phyloP scores from a whole-genome alignment of 2,888 invertebrate genomes.

The Diloba caeruleocephala region DNA sequence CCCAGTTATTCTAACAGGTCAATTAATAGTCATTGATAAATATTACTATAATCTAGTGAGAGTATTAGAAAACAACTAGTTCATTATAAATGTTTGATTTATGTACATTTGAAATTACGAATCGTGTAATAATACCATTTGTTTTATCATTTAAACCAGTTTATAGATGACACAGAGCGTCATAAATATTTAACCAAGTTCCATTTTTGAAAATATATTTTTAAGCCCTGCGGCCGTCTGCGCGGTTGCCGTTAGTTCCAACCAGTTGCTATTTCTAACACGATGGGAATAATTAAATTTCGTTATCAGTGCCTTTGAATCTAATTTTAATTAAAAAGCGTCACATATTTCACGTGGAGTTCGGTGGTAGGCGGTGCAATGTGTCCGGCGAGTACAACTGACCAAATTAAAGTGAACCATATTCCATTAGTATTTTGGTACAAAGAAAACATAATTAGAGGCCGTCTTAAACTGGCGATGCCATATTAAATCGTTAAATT shows the following conservation, averaged over 20 bases:
- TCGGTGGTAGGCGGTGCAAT: constrained; percentile 85
- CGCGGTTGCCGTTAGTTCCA: constrained; percentile 66
- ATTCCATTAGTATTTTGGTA: constrained; percentile 56
- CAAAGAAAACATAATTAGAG: constrained; percentile 60
- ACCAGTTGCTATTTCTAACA: constrained; percentile 72
- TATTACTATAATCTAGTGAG: constrained; percentile 10
- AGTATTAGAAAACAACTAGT: constrained; percentile 15
- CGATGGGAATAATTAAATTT: constrained; percentile 81
- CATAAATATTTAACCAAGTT: constrained; percentile 52
- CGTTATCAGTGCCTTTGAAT: constrained; percentile 82
- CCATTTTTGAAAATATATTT: constrained; percentile 48
- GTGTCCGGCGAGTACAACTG: constrained; percentile 67
- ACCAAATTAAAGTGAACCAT: constrained; percentile 70
- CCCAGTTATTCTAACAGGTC: no score
- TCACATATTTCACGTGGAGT: constrained; percentile 87
- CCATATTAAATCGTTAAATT: constrained; percentile 88
- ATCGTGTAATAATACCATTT: constrained; percentile 35
- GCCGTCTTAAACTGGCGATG: constrained; percentile 72
- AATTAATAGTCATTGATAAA: no score
- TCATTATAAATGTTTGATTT: constrained; percentile 25
- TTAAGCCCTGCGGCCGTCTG: constrained; percentile 45
- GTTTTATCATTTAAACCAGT: constrained; percentile 36
- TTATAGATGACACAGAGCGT: constrained; percentile 44
- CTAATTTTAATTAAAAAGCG: constrained; percentile 88
- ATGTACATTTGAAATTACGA: constrained; percentile 36